Conservation (phyloP, 2,797 vertebrate species). For the Rhincodon typus region DNA sequence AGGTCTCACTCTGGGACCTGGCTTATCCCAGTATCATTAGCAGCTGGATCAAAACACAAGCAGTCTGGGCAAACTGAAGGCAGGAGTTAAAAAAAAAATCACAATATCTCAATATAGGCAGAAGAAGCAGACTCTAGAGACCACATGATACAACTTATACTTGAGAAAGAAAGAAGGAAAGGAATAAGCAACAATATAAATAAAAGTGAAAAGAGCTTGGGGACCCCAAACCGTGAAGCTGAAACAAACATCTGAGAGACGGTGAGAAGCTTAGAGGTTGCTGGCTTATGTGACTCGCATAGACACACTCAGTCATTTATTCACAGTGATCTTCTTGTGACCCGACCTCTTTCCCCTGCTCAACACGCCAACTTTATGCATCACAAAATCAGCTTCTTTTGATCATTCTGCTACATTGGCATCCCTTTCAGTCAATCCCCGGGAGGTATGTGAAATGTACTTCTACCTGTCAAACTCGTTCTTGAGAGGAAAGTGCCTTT, state of each 20-base stretch:
- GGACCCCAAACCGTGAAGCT: background rate
- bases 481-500: background rate
- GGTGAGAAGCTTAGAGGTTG: background rate
- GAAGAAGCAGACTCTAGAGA: no score
- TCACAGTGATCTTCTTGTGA: background rate
- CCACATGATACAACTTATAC: no score
- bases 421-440: background rate
- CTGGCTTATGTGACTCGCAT: background rate
- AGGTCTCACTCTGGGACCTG: no score
- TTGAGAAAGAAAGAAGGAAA: no score
- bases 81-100: no score
- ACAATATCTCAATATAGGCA: no score
- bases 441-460: background rate
- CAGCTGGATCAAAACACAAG: no score
- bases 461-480: background rate
- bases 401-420: background rate
- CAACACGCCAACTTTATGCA: background rate
- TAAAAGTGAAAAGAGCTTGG: background rate
- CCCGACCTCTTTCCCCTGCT: background rate
- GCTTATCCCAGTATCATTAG: no score
- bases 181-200: background rate
- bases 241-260: background rate
- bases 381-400: background rate
- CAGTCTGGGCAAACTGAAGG: no score
- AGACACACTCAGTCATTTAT: background rate